Conservation (phyloP, 2,113 vertebrate genomes). For the Arizona elegans region DNA sequence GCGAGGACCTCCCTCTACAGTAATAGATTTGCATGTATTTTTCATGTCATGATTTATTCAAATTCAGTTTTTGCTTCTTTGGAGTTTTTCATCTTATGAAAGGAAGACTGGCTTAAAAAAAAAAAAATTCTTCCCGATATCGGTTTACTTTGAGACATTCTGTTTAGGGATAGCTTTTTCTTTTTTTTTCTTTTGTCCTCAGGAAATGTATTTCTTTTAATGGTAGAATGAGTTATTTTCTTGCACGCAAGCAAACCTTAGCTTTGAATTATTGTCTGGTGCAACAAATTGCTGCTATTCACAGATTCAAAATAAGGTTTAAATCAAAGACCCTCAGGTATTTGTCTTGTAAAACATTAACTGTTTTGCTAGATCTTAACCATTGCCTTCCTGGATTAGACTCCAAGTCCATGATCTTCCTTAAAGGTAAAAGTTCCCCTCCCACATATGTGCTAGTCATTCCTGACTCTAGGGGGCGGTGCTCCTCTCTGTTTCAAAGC, state of each 20-base stretch:
- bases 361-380: background rate
- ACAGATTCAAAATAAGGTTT: constrained; percentile 36
- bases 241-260: constrained; percentile 28
- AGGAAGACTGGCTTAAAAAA: background rate
- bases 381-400: background rate
- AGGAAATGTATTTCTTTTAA: constrained; percentile 28
- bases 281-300: constrained; percentile 27
- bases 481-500: no score
- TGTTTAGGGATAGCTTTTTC: constrained; percentile 31
- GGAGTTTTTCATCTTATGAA: constrained; percentile 38
- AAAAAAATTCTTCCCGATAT: background rate
- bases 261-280: constrained; percentile 25
- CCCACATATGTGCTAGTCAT: no score
- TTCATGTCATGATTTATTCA: constrained; percentile 33
- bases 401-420: background rate
- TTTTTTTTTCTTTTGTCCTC: background rate
- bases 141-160: constrained; percentile 31
- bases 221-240: constrained; percentile 35
- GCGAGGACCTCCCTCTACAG: constrained; percentile 18
- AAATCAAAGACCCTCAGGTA: background rate
- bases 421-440: background rate
- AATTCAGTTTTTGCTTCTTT: constrained; percentile 18
- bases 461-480: no score
- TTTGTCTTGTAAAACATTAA: background rate
- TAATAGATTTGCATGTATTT: constrained; percentile 37